Base-by-base conservation (phyloP, 2,888 invertebrate genomes). In the Aporophyla lueneburgensis region DNA sequence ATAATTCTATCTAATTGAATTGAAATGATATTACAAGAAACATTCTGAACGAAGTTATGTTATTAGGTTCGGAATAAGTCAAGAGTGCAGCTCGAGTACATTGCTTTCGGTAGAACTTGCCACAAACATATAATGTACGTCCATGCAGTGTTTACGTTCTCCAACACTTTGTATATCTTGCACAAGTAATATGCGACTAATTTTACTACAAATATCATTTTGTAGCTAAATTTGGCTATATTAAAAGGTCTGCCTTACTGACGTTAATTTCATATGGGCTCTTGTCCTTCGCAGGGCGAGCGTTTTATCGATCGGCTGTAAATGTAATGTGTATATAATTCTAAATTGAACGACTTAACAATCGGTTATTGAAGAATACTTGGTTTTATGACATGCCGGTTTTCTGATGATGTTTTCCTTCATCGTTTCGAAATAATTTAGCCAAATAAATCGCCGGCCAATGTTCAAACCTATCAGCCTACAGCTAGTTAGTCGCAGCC, bases 201-300 rank as follows among this genome's bases (percentile, higher is more conserved):
- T 51, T 53, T 16, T 43, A 46, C 21, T 33, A 51, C 66, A 62
- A 81, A 67, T 74, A 62, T 66, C 49, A 81, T n/a, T 81, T 74
- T 75, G 51, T 21, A 62, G 40, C 54, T 59, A n/a, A 43, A 51
- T 81, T 46, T 62, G 19, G 43, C 46, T 53, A 33, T 73, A 80
- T 61, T 66, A 66, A 66, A 24, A 54, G n/a, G 21, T 65, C n/a
- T 51, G 21, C 24, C 54, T 66, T 14, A 33, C 5, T 12, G 16
- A 24, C 14, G 61, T 56, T 19, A 56, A 56, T 51, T 56, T 9
- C 61, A 61, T 62, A 80, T 40, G 16, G n/a, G 40, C 49, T 76
- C 1, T 40, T 54, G 14, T 46, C 12, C 12, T 33, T 24, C 21
- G 9, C 43, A 53, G 27, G 21, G 21, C 12, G 21, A 16, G 6